Conservation (phyloP, 1,140 invertebrate species). For the Eriosoma lanigerum region DNA sequence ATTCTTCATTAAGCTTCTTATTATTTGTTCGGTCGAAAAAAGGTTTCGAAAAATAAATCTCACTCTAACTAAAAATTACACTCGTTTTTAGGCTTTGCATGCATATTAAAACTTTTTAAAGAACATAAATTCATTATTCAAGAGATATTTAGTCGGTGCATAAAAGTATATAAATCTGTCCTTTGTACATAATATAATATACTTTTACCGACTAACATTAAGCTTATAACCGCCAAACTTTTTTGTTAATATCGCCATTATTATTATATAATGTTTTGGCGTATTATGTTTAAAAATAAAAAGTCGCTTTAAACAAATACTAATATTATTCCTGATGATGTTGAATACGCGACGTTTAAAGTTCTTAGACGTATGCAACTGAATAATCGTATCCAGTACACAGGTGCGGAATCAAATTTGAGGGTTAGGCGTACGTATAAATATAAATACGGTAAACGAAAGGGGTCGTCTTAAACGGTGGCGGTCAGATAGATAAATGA, state of each 20-base stretch:
- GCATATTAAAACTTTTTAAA: constrained; percentile 45
- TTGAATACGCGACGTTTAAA: not conserved
- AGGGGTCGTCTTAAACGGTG: constrained; percentile 27
- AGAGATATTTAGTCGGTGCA: constrained; percentile 14
- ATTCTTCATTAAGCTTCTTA: not conserved
- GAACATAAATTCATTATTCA: constrained; percentile 39
- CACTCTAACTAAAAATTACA: constrained; percentile 1
- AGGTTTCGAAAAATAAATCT: not conserved
- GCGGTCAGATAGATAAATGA: constrained; percentile 19
- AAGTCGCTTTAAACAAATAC: constrained; percentile 1
- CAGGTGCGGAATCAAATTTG: not conserved
- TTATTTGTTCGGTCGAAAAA: not conserved
- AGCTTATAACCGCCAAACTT: constrained; percentile 12
- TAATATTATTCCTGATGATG: not conserved
- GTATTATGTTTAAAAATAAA: too few relatives aligned
- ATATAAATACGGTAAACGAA: not conserved
- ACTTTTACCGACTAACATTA: constrained; percentile 15
- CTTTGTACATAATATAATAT: not conserved
- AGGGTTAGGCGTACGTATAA: not conserved
- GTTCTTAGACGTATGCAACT: not conserved
- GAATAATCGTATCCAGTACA: too few relatives aligned
- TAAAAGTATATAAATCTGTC: not conserved
- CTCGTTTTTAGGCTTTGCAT: constrained; percentile 11
- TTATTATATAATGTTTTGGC: not conserved
- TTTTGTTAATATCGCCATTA: constrained; percentile 6